A percentile compares a stretch with the other conserved stretches of the same genome.
phyloP scores from a whole-genome alignment of 35 echinoderm and acorn worm genomes.

The Eucidaris tribuloides region DNA sequence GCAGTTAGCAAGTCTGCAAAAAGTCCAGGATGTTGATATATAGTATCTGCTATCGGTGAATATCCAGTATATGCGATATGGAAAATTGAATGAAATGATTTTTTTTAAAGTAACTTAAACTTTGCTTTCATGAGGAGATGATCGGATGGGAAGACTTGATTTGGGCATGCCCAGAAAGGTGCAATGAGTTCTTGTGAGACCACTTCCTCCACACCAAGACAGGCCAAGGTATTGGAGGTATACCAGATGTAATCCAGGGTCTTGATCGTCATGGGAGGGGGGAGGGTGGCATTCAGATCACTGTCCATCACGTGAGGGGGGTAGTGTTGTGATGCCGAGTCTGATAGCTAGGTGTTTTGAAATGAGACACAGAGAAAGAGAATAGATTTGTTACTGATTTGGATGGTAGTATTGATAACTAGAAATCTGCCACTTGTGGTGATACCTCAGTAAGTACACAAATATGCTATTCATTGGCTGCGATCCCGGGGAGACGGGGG shows the following conservation, averaged over 20 bases:
- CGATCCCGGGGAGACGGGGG: not conserved
- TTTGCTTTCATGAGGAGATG: slow-evolving; percentile 69
- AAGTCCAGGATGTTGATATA: too few species aligned
- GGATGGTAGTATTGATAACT: not conserved
- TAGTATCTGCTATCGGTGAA: too few species aligned
- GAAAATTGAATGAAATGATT: too few species aligned
- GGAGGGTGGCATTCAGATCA: not conserved
- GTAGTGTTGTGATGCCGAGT: not conserved
- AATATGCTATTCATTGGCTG: not conserved
- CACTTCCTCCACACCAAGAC: slow-evolving; percentile 44
- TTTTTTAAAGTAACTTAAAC: too few species aligned
- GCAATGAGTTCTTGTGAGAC: slow-evolving; percentile 24
- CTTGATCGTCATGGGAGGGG: not conserved
- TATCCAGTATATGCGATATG: too few species aligned
- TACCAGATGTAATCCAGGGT: slow-evolving; percentile 84
- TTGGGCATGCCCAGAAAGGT: slow-evolving; percentile 53
- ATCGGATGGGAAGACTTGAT: slow-evolving; percentile 73
- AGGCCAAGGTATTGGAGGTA: slow-evolving; percentile 32
- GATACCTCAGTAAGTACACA: not conserved
- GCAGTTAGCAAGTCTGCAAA: too few species aligned
- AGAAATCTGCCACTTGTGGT: not conserved
- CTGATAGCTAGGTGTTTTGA: not conserved
- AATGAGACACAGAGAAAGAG: not conserved
- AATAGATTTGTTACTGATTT: not conserved
- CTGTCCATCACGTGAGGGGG: not conserved